Evolutionary conservation across 2,888 invertebrate genomes (phyloP), one percentile per base, ranked within the genome.

Genomic region (Volucella bombylans): DNA sequence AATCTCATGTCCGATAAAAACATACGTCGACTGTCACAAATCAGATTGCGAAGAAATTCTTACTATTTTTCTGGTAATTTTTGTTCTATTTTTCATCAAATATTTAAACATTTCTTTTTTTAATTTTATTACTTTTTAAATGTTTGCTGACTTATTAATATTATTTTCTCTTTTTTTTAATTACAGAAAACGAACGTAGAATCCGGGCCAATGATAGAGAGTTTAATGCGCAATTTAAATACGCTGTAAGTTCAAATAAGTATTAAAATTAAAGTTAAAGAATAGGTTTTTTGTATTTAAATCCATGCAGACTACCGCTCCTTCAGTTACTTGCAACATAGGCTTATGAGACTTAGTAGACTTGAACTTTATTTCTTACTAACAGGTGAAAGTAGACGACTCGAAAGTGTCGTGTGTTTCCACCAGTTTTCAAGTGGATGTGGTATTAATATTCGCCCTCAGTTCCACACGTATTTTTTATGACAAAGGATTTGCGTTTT

Each of bases 141-240:
- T 52, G 18, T 23, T 23, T 23, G 2, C 18, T 23, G 18, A 23
- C 3, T 23, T 23, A 23, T 59, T 12, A 47, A 8, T 15, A 43
- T 18, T 18, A 59, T 54, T 72, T 87, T 89, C 87, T 90, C 91
- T 92, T 64, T 85, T 68, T 87, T 77, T 87, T 89, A 88, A 90
- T 91, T 92, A 67, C 95, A 99, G 99, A 98, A 94, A 96, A 97
- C 93, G 98, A 98, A 94, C 95, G 99, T 93, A 94, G 96, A 94
- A 98, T 99, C 92, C 96, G 96, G 93, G 98, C 98, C 90, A 99
- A 99, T 93, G 97, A 99, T 94, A 95, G 97, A 92, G 96, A 95
- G 91, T 98, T 96, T 93, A 99, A 99, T 94, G 95, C 96, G 90
- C 96, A 97, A 93, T 99, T 98, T 94, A 96, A 96, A 93, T 99